phyloP scores from a whole-genome alignment of 2,797 vertebrate species.

The Orientallactaga sibirica region DNA sequence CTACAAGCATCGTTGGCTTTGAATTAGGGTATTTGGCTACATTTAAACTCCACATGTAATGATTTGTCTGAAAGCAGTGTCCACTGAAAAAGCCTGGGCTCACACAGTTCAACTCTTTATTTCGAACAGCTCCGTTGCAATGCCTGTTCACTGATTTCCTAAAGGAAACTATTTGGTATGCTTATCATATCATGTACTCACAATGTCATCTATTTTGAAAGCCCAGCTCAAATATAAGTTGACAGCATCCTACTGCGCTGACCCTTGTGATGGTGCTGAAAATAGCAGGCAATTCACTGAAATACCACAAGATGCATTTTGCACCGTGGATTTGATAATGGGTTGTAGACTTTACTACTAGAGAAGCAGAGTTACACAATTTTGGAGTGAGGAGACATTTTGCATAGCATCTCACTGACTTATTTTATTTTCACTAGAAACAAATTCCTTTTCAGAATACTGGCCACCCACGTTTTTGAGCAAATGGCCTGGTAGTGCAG shows the following conservation, averaged over 20 bases:
- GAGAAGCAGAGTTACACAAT: conserved; percentile 32
- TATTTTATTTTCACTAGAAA: background rate
- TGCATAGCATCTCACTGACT: background rate
- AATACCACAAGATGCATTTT: conserved; percentile 59
- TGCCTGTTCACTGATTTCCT: conserved; percentile 14
- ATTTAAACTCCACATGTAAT: conserved; percentile 40
- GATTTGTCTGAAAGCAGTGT: conserved; percentile 34
- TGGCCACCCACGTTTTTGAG: background rate
- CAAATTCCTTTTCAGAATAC: background rate
- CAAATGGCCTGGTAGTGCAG: background rate
- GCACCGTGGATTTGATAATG: conserved; percentile 59
- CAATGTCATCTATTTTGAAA: conserved; percentile 53
- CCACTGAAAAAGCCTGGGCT: conserved; percentile 37
- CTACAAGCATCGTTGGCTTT: background rate
- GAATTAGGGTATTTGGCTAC: background rate
- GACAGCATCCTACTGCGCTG: conserved; percentile 61
- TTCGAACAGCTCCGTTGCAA: conserved; percentile 18
- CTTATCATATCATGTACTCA: conserved; percentile 13
- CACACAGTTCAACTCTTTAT: conserved; percentile 19
- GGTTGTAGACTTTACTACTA: background rate
- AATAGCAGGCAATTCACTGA: conserved; percentile 18
- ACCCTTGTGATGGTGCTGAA: background rate
- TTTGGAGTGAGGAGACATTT: conserved; percentile 8
- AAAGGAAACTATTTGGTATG: conserved; percentile 48
- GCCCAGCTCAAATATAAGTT: conserved; percentile 9